These are phyloP conservation scores for Pelosia muscerda DNA, from an alignment of 2,888 invertebrate species.

Conservation along the genomic window DNA sequence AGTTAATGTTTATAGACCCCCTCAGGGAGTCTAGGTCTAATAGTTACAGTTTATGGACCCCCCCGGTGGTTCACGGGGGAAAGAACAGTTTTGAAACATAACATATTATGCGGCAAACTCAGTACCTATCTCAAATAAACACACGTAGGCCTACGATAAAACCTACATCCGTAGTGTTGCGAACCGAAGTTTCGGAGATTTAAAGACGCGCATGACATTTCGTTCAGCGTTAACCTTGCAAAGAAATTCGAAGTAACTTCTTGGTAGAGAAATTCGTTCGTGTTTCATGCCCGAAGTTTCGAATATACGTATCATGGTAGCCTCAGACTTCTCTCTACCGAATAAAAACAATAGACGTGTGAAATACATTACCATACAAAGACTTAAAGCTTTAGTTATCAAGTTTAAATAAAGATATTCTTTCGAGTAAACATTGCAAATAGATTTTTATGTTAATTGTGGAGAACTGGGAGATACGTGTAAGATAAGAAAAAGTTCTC, in stretches of 20 bases:
- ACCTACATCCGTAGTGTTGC: too few species aligned
- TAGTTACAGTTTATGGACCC: too few species aligned
- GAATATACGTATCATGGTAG: neutral
- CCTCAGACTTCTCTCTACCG: neutral
- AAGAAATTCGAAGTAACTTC: too few species aligned
- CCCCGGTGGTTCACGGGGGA: too few species aligned
- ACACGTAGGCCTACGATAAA: too few species aligned
- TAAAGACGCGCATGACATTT: too few species aligned
- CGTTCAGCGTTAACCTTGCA: too few species aligned
- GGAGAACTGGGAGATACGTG: slow-evolving; percentile 30
- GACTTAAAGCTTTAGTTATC: slow-evolving; percentile 9
- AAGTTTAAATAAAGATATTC: slow-evolving; percentile 16
- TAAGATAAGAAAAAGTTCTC: slow-evolving; percentile 19
- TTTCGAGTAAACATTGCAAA: slow-evolving; percentile 24
- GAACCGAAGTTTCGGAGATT: neutral
- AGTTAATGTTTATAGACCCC: too few species aligned
- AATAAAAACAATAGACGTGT: slow-evolving; percentile 12
- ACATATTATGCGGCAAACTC: too few species aligned
- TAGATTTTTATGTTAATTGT: slow-evolving; percentile 38
- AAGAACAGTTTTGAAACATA: neutral
- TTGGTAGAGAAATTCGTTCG: neutral
- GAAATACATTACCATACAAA: slow-evolving; percentile 24
- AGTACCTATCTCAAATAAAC: too few species aligned
- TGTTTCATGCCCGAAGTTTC: neutral
- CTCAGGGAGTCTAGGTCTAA: too few species aligned